These are phyloP conservation scores for Cryptoblepharus egeriae DNA, from an alignment of 2,797 vertebrate genomes.

Conservation along the genomic window DNA sequence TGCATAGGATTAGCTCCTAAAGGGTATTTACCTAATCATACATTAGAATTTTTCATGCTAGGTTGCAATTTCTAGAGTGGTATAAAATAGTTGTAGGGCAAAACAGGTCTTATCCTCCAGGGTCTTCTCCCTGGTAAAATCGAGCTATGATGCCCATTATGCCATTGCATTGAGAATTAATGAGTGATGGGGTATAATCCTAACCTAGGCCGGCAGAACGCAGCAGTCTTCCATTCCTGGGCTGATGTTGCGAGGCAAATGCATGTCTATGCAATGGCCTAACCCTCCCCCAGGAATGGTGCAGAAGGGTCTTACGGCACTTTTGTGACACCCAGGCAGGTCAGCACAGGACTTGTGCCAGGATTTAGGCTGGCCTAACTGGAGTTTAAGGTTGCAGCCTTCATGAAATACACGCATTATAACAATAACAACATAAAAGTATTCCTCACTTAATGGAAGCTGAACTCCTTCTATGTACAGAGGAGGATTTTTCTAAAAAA, in stretches of 20 bases:
- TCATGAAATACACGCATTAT: slow-evolving; percentile 51
- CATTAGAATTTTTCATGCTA: slow-evolving; percentile 29
- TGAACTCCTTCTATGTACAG: not conserved
- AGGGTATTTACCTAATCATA: slow-evolving; percentile 35
- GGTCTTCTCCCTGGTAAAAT: slow-evolving; percentile 54
- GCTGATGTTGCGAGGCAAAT: no score
- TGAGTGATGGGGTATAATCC: no score
- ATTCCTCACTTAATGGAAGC: not conserved
- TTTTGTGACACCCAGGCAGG: no score
- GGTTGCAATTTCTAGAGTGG: slow-evolving; percentile 46
- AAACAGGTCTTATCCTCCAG: slow-evolving; percentile 60
- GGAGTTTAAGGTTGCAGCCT: no score
- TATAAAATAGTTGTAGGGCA: not conserved
- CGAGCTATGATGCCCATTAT: slow-evolving; percentile 54
- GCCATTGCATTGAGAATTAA: slow-evolving; percentile 57
- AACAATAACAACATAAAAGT: not conserved
- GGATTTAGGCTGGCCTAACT: no score
- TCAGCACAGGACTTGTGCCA: no score
- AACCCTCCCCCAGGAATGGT: no score
- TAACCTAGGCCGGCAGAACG: no score
- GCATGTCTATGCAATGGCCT: no score
- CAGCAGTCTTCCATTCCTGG: no score
- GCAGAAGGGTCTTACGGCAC: no score
- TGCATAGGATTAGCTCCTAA: not conserved
- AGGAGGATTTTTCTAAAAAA: slow-evolving; percentile 46